Percentiles rank a stretch among this genome's conserved stretches.
Evolutionary conservation across 2,113 vertebrate genomes (phyloP).

Genomic region (Anoura caudifer): DNA sequence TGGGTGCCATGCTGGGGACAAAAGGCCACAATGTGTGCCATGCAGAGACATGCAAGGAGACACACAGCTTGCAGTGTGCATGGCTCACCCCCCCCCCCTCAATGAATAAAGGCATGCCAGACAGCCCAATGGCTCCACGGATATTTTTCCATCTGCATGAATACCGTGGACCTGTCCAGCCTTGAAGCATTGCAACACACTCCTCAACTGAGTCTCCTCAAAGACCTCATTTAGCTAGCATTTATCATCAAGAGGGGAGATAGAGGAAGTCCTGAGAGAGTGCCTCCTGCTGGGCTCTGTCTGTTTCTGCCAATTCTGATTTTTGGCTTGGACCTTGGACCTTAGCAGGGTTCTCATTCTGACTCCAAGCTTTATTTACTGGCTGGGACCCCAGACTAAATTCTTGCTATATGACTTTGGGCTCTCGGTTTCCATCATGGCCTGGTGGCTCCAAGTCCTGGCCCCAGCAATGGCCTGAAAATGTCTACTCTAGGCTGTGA

Average conservation of each 20-base stretch:
- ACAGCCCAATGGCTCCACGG: too few relatives aligned
- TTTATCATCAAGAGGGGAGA: background rate
- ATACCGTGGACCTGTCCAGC: too few relatives aligned
- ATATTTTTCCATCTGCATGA: too few relatives aligned
- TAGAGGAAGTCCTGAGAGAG: background rate
- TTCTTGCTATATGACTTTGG: background rate
- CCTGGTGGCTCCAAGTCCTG: background rate
- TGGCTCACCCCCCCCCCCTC: too few relatives aligned
- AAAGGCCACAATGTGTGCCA: too few relatives aligned
- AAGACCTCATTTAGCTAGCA: background rate
- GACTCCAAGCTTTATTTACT: background rate
- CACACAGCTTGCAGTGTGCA: too few relatives aligned
- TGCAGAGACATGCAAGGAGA: too few relatives aligned
- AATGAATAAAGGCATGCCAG: too few relatives aligned
- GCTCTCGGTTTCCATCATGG: slow-evolving; percentile 11
- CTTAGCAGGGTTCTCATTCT: background rate
- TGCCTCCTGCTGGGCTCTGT: background rate
- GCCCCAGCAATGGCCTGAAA: background rate
- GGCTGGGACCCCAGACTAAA: slow-evolving; percentile 30
- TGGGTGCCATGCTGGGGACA: too few relatives aligned
- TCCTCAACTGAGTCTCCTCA: background rate
- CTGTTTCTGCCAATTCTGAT: background rate
- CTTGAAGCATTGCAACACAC: too few relatives aligned
- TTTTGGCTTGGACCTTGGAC: background rate
- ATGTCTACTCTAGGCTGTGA: background rate